A percentile compares a stretch with the other conserved stretches of the same genome.
phyloP scores from a whole-genome alignment of 2,113 vertebrate species.

The Oreochromis niloticus region DNA sequence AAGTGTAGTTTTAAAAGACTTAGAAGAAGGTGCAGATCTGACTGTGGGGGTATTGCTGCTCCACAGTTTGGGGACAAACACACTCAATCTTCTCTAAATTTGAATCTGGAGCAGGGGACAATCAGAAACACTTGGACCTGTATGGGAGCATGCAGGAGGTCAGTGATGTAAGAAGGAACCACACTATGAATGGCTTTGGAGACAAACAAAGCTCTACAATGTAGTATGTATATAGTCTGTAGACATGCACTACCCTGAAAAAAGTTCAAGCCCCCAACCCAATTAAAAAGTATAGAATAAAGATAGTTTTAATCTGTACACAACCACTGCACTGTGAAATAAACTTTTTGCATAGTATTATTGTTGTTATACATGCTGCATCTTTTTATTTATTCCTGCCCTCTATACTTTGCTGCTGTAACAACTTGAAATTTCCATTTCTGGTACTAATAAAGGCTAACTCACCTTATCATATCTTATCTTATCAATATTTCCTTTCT shows the following conservation, averaged over 20 bases:
- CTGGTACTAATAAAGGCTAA: neutral
- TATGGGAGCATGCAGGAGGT: neutral
- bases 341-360: neutral
- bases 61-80: neutral
- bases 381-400: neutral
- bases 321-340: neutral
- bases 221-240: neutral
- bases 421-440: neutral
- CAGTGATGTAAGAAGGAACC: neutral
- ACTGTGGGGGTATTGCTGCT: neutral
- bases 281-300: neutral
- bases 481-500: neutral
- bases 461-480: neutral
- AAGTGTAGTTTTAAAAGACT: neutral
- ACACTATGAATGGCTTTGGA: neutral
- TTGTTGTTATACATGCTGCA: neutral
- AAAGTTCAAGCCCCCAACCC: neutral
- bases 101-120: neutral
- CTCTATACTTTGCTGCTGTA: neutral
- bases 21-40: neutral
- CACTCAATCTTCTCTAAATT: neutral
- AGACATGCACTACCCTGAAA: neutral
- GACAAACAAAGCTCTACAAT: neutral
- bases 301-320: neutral
- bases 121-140: too few species aligned